Evolutionary conservation across 2,797 vertebrate genomes (phyloP).

Genomic region (Coluber constrictor): DNA sequence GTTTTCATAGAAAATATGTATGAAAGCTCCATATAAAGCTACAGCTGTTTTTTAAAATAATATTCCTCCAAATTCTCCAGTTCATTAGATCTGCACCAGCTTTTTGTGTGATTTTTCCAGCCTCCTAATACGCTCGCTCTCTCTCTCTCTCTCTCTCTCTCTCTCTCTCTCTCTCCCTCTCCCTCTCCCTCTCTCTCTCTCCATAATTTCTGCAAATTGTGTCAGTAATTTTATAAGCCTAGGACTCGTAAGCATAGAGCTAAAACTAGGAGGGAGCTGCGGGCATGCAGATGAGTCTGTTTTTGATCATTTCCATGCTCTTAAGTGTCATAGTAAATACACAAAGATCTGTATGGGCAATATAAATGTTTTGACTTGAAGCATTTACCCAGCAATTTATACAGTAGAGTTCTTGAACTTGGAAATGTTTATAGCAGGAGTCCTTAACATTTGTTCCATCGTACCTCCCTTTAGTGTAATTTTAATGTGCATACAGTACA

Average conservation of each 20-base stretch:
- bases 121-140: neutral
- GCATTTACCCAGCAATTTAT: neutral
- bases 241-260: neutral
- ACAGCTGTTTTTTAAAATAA: neutral
- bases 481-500: neutral
- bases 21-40: neutral
- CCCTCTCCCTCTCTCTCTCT: neutral
- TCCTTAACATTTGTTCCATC: neutral
- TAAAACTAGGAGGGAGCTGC: neutral
- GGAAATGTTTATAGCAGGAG: neutral
- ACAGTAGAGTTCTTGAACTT: neutral
- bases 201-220: neutral
- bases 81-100: neutral
- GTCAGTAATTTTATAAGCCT: neutral
- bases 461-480: neutral
- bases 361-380: neutral
- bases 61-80: neutral
- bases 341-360: neutral
- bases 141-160: no score
- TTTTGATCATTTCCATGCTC: neutral
- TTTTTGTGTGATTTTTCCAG: neutral
- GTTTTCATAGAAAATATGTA: neutral
- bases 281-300: neutral
- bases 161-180: no score
- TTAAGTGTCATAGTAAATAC: neutral